Conservation (phyloP, 1,140 invertebrate genomes). For the Lepidotrigona ventralis region DNA sequence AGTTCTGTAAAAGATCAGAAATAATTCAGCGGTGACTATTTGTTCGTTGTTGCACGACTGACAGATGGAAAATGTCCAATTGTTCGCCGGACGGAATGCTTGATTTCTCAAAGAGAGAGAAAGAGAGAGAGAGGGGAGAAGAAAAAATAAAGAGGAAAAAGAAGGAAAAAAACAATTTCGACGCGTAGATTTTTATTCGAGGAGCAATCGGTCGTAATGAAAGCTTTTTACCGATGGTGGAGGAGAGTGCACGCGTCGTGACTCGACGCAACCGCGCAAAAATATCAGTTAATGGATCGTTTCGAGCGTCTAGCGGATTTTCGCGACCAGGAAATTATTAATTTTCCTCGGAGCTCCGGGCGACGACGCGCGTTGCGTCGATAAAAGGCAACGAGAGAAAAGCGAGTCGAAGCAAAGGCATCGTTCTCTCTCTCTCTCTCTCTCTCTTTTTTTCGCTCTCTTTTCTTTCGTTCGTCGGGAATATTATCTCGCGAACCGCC, state of each 20-base stretch:
- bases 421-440: not conserved
- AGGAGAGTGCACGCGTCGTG: not conserved
- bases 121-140: not conserved
- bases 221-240: not conserved
- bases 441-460: not conserved
- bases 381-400: constrained; percentile 7
- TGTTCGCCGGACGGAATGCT: not conserved
- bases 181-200: not conserved
- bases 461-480: not conserved
- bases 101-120: not conserved
- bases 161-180: not conserved
- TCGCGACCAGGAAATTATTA: constrained; percentile 8
- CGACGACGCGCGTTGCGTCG: not conserved
- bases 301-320: not conserved
- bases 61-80: not conserved
- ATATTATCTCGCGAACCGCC: not conserved
- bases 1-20: not conserved
- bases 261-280: not conserved
- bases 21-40: not conserved
- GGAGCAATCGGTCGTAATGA: constrained; percentile 3
- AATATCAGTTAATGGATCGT: constrained; percentile 24
- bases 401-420: not conserved
- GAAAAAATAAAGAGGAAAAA: not conserved
- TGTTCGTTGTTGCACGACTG: not conserved
- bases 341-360: not conserved